Evolutionary conservation across 1,140 invertebrate species (phyloP).

Genomic region (Olivierus martensii): DNA sequence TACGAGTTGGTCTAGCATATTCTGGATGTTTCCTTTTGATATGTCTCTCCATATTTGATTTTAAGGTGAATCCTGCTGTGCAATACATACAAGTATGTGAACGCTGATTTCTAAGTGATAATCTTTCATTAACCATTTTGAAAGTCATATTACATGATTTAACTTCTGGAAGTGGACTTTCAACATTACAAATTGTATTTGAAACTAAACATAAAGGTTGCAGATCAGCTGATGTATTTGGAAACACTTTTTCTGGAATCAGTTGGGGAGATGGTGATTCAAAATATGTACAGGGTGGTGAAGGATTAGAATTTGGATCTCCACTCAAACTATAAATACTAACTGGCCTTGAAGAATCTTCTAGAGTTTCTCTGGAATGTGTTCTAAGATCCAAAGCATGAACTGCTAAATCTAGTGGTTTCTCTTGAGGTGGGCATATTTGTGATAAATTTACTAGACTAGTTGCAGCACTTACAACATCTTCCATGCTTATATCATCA

Average conservation of each 20-base stretch:
- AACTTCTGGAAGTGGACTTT: no score
- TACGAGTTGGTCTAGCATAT: constrained; percentile 14
- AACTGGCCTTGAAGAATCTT: neutral
- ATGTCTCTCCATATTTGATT: constrained; percentile 86
- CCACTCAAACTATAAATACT: neutral
- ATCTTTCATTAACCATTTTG: neutral
- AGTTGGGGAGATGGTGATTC: no score
- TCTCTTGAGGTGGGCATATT: constrained; percentile 30
- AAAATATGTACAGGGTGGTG: no score
- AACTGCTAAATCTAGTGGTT: constrained; percentile 59
- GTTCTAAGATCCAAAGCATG: constrained; percentile 68
- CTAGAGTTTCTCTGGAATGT: constrained; percentile 40
- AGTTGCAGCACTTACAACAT: constrained; percentile 12
- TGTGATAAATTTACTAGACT: constrained; percentile 13
- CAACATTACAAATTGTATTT: no score
- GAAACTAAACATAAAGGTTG: no score
- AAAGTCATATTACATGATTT: no score
- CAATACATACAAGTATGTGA: constrained; percentile 81
- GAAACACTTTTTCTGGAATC: no score
- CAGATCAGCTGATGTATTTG: no score
- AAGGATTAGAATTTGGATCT: neutral
- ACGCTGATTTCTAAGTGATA: constrained; percentile 44
- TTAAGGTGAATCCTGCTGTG: constrained; percentile 68
- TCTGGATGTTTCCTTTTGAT: constrained; percentile 87
- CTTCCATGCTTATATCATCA: no score